A percentile compares a stretch with the other conserved stretches of the same genome.
These are phyloP conservation scores for Sinocyclocheilus rhinocerous DNA, from an alignment of 2,113 vertebrate genomes.

Conservation along the genomic window DNA sequence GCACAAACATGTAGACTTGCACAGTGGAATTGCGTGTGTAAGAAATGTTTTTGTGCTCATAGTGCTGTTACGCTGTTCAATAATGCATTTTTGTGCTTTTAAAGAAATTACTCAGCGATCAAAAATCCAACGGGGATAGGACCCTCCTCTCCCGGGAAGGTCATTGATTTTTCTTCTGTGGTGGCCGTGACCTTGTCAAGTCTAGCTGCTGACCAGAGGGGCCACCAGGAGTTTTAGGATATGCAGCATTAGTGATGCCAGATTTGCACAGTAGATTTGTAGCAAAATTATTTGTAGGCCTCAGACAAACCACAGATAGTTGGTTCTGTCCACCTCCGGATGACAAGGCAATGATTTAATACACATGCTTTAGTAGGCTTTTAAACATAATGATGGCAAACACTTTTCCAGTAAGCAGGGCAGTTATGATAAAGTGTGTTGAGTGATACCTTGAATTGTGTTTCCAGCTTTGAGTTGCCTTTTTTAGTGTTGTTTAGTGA, in stretches of 20 bases:
- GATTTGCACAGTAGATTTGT: neutral
- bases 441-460: constrained; percentile 4
- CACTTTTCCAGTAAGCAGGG: constrained; percentile 15
- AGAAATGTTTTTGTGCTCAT: constrained; percentile 51
- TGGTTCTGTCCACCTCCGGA: neutral
- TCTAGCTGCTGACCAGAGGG: neutral
- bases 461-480: neutral
- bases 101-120: constrained; percentile 46
- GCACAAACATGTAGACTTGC: constrained; percentile 3
- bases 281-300: neutral
- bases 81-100: constrained; percentile 58
- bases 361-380: constrained; percentile 13
- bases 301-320: neutral
- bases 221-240: neutral
- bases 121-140: constrained; percentile 45
- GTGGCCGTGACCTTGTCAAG: constrained; percentile 27
- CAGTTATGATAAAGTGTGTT: neutral
- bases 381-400: constrained; percentile 6
- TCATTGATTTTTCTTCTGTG: constrained; percentile 45
- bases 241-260: neutral
- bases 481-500: neutral
- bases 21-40: constrained; percentile 29
- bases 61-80: constrained; percentile 61
- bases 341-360: constrained; percentile 16
- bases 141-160: constrained; percentile 34